These are phyloP conservation scores for Gopherus evgoodei DNA, from an alignment of 2,113 vertebrate species.

Conservation along the genomic window DNA sequence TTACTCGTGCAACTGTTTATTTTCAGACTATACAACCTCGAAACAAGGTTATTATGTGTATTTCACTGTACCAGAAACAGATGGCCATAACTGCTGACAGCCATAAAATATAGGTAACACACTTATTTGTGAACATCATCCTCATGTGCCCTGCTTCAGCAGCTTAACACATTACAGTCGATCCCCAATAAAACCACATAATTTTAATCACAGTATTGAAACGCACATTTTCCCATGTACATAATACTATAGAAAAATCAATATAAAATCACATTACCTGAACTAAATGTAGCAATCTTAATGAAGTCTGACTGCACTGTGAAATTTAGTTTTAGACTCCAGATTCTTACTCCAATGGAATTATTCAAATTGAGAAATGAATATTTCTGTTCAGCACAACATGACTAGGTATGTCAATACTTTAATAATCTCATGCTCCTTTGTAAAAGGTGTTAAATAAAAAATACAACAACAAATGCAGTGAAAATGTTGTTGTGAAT, in stretches of 20 bases:
- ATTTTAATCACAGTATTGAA: slow-evolving; percentile 75
- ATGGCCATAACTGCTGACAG: slow-evolving; percentile 66
- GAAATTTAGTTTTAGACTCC: slow-evolving; percentile 67
- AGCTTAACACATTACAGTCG: slow-evolving; percentile 63
- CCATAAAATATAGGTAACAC: slow-evolving; percentile 56
- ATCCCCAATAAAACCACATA: slow-evolving; percentile 71
- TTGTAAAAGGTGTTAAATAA: slow-evolving; percentile 77
- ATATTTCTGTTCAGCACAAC: slow-evolving; percentile 72
- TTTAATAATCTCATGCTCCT: slow-evolving; percentile 75
- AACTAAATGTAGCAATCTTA: slow-evolving; percentile 73
- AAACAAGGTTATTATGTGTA: slow-evolving; percentile 66
- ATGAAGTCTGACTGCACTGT: slow-evolving; percentile 65
- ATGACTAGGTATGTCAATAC: slow-evolving; percentile 67
- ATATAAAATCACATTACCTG: slow-evolving; percentile 74
- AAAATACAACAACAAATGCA: slow-evolving; percentile 66
- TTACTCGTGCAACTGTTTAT: slow-evolving; percentile 67
- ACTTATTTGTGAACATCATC: slow-evolving; percentile 68
- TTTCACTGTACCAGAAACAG: slow-evolving; percentile 68
- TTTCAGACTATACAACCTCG: slow-evolving; percentile 69
- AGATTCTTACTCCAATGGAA: slow-evolving; percentile 74
- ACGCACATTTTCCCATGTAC: slow-evolving; percentile 78
- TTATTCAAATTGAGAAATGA: slow-evolving; percentile 54
- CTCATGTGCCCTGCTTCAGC: slow-evolving; percentile 59
- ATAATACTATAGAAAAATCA: slow-evolving; percentile 73
- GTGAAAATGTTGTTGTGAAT: slow-evolving; percentile 70